A percentile compares a stretch with the other conserved stretches of the same genome.
Conservation (phyloP, 64 coral and sea anemone species). For the Platygyra sinensis region DNA sequence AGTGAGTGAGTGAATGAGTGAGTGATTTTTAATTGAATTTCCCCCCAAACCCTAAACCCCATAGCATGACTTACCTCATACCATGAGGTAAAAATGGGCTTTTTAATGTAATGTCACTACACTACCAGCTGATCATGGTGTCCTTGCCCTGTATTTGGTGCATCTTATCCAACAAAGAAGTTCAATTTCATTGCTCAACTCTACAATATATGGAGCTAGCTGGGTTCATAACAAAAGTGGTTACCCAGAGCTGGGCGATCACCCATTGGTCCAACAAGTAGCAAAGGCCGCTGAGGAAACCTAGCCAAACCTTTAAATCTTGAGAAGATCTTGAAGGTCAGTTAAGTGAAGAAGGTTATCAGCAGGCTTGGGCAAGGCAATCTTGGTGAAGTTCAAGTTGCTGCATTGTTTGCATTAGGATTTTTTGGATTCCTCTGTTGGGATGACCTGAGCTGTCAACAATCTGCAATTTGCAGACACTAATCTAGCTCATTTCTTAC, state of each 20-base stretch:
- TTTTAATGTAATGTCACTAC: conserved; percentile 13
- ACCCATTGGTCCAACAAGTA: conserved; percentile 53
- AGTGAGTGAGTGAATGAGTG: too few species aligned
- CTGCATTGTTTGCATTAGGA: conserved; percentile 14
- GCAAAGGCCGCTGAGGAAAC: background rate
- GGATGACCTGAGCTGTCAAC: conserved; percentile 41
- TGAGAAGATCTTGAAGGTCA: background rate
- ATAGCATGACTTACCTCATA: too few species aligned
- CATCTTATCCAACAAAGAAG: conserved; percentile 50
- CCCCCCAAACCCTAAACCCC: too few species aligned
- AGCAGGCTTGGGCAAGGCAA: background rate
- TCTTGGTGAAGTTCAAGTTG: conserved; percentile 29
- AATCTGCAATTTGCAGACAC: conserved; percentile 5
- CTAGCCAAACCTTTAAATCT: background rate
- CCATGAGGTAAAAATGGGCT: conserved; percentile 39
- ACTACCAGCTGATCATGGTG: conserved; percentile 30
- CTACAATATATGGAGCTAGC: conserved; percentile 43
- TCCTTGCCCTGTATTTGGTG: conserved; percentile 59
- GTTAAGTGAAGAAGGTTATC: background rate
- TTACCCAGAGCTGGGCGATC: conserved; percentile 15
- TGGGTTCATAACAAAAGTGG: conserved; percentile 65
- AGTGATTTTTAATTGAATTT: too few species aligned
- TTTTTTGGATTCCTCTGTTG: conserved; percentile 46
- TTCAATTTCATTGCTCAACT: conserved; percentile 51
- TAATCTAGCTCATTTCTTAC: conserved; percentile 13